These are phyloP conservation scores for Stegostoma tigrinum DNA, from an alignment of 2,113 vertebrate genomes.

Conservation along the genomic window DNA sequence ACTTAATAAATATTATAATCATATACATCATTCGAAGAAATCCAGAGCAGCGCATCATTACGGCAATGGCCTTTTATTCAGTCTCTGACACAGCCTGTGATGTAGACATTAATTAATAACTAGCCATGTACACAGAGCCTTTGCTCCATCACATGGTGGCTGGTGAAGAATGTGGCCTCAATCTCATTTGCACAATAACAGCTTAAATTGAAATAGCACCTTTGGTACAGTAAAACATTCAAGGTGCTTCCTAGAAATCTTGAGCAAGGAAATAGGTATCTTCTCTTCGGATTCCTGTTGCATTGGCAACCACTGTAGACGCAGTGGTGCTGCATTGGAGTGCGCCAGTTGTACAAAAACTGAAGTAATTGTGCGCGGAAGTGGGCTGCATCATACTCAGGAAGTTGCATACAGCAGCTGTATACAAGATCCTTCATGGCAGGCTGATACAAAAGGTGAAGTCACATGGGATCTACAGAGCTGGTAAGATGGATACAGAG, in stretches of 20 bases:
- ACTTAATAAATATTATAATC: conserved; percentile 32
- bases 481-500: too few species aligned
- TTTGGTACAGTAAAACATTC: too few species aligned
- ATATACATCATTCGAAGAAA: background rate
- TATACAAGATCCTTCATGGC: background rate
- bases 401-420: background rate
- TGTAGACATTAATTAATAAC: background rate
- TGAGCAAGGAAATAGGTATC: too few species aligned
- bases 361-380: background rate
- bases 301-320: background rate
- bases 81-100: background rate
- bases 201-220: too few species aligned
- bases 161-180: background rate
- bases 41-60: background rate
- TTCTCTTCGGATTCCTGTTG: background rate
- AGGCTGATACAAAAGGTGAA: too few species aligned
- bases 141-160: too few species aligned
- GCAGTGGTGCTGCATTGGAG: background rate
- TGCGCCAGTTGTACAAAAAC: background rate
- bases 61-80: background rate
- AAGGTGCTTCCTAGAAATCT: too few species aligned
- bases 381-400: too few species aligned
- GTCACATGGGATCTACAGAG: too few species aligned
- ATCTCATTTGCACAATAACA: too few species aligned
- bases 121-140: background rate